Base-by-base conservation (phyloP, 2,797 vertebrate species). In the Mionectes olivaceus region DNA sequence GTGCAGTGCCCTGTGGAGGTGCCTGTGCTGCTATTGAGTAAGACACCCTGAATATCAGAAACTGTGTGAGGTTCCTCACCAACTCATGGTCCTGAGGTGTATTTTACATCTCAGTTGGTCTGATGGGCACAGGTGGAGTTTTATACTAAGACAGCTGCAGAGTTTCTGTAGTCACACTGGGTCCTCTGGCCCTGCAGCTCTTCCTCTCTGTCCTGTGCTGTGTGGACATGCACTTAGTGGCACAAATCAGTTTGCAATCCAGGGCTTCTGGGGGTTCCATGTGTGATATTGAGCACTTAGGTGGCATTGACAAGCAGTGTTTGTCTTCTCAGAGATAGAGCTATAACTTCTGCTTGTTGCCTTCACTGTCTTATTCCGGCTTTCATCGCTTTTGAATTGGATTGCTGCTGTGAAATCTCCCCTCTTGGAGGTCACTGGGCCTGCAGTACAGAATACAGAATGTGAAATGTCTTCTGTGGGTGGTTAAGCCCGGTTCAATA, bases 271-370 rank as follows among this genome's bases (percentile, higher is more conserved):
- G 60, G 10, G 80, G 74, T 47, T 82, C 90, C 55, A 12, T 8
- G 49, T 63, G 67, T 89, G 80, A 82, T 90, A 89, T 50, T n/a
- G 74, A 70, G 83, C 89, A 70, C 74, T 94, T 56, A 60, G 75
- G 60, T 87, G 94, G 64, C 93, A 91, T 39, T 95, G 94, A 90
- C 86, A 92, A 93, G 83, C 86, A 87, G 44, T 56, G 81, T 93
- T 83, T 87, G 59, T 95, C 85, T 84, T 93, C 86, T 84, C 32
- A 10, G 33, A 79, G 88, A 80, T n/a, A 74, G 88, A 93, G 92
- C 93, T 79, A 52, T 94, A 90, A 95, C 90, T 95, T 94, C 33
- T 92, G 80, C 65, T 61, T 7, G 7, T 76, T 93, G 88, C 90
- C 75, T 94, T 84, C 67, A 3, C 53, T 78, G 74, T 39, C 32